phyloP scores from a whole-genome alignment of 2,113 vertebrate genomes.

The Tyrannus savana region DNA sequence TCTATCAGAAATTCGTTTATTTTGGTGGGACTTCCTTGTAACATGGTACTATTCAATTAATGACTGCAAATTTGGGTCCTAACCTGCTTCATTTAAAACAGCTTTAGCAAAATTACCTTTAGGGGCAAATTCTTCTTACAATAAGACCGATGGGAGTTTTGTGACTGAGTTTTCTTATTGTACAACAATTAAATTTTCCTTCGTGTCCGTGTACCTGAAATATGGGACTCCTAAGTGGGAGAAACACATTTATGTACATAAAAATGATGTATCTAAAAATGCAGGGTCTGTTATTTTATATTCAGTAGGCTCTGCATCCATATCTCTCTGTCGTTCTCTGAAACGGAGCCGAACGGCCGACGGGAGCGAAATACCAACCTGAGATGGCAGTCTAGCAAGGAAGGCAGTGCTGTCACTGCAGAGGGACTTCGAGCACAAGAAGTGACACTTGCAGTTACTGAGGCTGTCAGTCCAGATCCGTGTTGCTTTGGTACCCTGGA shows the following conservation, averaged over 20 bases:
- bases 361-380: not conserved
- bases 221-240: not conserved
- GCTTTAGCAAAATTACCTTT: not conserved
- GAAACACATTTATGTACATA: not conserved
- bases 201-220: not conserved
- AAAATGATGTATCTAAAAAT: not conserved
- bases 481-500: not conserved
- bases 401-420: not conserved
- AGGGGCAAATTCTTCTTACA: not conserved
- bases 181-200: not conserved
- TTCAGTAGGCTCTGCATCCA: not conserved
- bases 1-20: not conserved
- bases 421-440: not conserved
- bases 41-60: not conserved
- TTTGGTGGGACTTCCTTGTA: not conserved
- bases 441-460: slow-evolving; percentile 9
- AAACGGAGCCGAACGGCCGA: not conserved
- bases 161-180: not conserved
- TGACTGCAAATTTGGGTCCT: not conserved
- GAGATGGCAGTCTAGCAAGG: not conserved
- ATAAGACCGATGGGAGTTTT: not conserved
- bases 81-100: not conserved
- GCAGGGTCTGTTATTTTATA: not conserved
- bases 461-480: not conserved
- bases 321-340: not conserved